phyloP scores from a whole-genome alignment of 2,888 invertebrate species.

The Ctenicera cuprea region DNA sequence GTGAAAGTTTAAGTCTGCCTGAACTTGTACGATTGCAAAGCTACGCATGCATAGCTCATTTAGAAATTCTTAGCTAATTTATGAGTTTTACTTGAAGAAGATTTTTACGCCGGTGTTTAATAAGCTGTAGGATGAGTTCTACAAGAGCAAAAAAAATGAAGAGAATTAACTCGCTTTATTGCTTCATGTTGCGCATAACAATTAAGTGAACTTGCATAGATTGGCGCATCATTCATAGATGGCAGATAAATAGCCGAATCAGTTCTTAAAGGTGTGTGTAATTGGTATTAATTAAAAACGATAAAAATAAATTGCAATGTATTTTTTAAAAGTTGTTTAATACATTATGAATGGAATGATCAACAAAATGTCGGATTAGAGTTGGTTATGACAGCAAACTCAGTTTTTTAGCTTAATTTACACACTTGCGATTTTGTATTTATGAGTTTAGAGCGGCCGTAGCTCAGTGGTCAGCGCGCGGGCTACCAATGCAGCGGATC shows the following conservation, averaged over 20 bases:
- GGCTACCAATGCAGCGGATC: no score
- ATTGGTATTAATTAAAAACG: background rate
- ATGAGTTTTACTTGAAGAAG: background rate
- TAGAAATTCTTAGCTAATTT: background rate
- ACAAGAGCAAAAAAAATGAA: background rate
- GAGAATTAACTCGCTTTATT: constrained; percentile 7
- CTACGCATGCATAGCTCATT: background rate
- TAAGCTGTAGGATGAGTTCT: constrained; percentile 7
- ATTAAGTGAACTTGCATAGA: background rate
- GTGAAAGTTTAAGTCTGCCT: no score
- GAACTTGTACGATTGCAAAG: background rate
- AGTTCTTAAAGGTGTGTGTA: constrained; percentile 3
- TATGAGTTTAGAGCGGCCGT: no score
- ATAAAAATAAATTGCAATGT: background rate
- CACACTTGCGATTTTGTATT: no score
- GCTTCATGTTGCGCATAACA: constrained; percentile 8
- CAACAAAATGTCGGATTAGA: no score
- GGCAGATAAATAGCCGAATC: constrained; percentile 10
- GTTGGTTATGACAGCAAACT: no score
- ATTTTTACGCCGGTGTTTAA: constrained; percentile 2
- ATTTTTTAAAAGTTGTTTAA: no score
- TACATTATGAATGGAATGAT: no score
- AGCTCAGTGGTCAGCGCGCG: no score
- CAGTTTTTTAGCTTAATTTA: no score
- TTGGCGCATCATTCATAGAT: constrained; percentile 3